phyloP scores from a whole-genome alignment of 2,113 vertebrate genomes.

The crab-eating macaque (Macaca fascicularis) region DNA sequence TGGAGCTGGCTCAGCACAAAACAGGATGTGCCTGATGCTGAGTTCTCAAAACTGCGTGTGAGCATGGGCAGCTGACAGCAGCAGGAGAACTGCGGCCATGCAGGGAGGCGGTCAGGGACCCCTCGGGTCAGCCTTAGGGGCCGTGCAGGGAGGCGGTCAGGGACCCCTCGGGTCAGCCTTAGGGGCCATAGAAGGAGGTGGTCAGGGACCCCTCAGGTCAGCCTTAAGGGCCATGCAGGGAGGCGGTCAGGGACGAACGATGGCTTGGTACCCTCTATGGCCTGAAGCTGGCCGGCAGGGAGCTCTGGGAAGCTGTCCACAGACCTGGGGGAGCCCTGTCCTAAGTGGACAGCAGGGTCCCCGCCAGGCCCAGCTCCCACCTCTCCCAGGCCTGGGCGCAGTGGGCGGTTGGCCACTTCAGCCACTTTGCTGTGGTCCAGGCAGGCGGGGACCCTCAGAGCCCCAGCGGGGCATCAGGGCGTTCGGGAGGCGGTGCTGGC shows the following conservation, averaged over 20 bases:
- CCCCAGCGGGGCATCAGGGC: not conserved
- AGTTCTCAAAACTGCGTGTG: not conserved
- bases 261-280: not conserved
- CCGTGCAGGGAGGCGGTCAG: not conserved
- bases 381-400: not conserved
- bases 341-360: not conserved
- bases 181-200: not conserved
- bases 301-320: not conserved
- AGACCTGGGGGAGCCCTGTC: not conserved
- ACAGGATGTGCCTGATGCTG: not conserved
- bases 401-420: not conserved
- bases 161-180: not conserved
- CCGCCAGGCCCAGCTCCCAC: not conserved
- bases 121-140: too few relatives aligned
- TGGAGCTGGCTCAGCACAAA: not conserved
- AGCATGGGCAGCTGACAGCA: too few relatives aligned
- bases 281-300: not conserved
- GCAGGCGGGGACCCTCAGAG: not conserved
- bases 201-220: not conserved
- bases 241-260: not conserved
- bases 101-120: not conserved
- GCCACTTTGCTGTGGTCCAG: not conserved
- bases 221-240: not conserved
- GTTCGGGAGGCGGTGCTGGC: conserved; percentile 12
- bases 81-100: not conserved